Evolutionary conservation across 1,140 invertebrate species (phyloP).

Genomic region (Samia ricini): DNA sequence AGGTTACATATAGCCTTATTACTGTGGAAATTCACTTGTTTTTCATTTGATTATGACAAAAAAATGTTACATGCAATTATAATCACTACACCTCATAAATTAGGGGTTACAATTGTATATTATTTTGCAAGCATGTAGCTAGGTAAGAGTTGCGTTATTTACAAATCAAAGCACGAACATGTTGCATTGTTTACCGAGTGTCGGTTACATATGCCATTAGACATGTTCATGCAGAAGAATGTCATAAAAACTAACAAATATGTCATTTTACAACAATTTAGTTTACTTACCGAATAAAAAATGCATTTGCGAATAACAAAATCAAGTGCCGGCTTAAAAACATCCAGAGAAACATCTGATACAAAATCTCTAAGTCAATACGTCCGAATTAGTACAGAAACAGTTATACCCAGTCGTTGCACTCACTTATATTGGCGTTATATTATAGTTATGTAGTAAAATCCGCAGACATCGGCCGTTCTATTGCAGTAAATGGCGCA

Average conservation of each 20-base stretch:
- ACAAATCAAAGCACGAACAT: conserved; percentile 52
- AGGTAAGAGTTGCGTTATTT: conserved; percentile 33
- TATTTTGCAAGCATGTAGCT: not conserved
- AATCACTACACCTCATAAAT: not conserved
- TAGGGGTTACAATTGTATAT: not conserved
- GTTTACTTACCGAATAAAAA: conserved; percentile 8
- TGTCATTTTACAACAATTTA: not conserved
- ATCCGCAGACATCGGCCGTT: conserved; percentile 58
- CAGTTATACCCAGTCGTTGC: conserved; percentile 23
- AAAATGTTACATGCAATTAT: conserved; percentile 4
- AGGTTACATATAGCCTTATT: conserved; percentile 7
- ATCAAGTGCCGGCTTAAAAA: conserved; percentile 57
- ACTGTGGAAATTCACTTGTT: not conserved
- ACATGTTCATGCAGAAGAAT: not conserved
- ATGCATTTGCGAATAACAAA: conserved; percentile 17
- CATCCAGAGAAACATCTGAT: conserved; percentile 29
- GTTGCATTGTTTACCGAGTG: conserved; percentile 47
- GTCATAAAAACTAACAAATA: not conserved
- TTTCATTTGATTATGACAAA: not conserved
- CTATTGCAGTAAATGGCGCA: conserved; percentile 74
- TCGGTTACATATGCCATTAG: conserved; percentile 24
- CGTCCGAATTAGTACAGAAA: conserved; percentile 16
- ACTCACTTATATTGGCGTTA: conserved; percentile 42
- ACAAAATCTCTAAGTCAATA: conserved; percentile 8
- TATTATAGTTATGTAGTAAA: conserved; percentile 61